phyloP scores from a whole-genome alignment of 2,888 invertebrate genomes.

The Sphaerophoria taeniata region DNA sequence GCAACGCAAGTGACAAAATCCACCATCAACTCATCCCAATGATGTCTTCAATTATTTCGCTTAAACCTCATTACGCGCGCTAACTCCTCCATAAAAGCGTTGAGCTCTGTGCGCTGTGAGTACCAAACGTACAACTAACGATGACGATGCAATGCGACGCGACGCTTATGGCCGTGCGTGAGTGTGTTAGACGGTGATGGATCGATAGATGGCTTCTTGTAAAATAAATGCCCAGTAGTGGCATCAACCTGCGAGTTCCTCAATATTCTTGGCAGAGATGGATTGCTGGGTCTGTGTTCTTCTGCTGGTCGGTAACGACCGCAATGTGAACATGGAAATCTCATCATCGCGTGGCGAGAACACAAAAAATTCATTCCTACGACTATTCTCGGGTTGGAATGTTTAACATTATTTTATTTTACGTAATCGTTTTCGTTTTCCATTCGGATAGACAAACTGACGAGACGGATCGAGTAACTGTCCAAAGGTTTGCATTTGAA shows the following conservation, averaged over 20 bases:
- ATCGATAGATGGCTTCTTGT: slow-evolving; percentile 54
- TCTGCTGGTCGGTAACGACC: neutral
- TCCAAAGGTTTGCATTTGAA: slow-evolving; percentile 37
- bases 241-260: slow-evolving; percentile 5
- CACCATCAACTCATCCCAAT: slow-evolving; percentile 1
- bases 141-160: neutral
- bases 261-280: slow-evolving; percentile 62
- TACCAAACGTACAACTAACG: slow-evolving; percentile 30
- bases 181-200: slow-evolving; percentile 57
- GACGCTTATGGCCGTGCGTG: slow-evolving; percentile 44
- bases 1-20: slow-evolving; percentile 64
- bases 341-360: slow-evolving; percentile 22
- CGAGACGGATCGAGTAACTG: neutral
- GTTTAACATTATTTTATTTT: slow-evolving; percentile 40
- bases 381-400: slow-evolving; percentile 66
- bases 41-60: slow-evolving; percentile 62
- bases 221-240: neutral
- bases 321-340: slow-evolving; percentile 64
- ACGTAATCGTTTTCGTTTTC: slow-evolving; percentile 60
- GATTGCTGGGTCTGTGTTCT: slow-evolving; percentile 32
- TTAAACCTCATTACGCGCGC: slow-evolving; percentile 67
- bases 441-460: neutral
- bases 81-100: slow-evolving; percentile 67
- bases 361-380: slow-evolving; percentile 30
- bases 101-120: slow-evolving; percentile 1